A percentile compares a stretch with the other conserved stretches of the same genome.
phyloP scores from a whole-genome alignment of 2,888 invertebrate species.

The Itoplectis maculator region DNA sequence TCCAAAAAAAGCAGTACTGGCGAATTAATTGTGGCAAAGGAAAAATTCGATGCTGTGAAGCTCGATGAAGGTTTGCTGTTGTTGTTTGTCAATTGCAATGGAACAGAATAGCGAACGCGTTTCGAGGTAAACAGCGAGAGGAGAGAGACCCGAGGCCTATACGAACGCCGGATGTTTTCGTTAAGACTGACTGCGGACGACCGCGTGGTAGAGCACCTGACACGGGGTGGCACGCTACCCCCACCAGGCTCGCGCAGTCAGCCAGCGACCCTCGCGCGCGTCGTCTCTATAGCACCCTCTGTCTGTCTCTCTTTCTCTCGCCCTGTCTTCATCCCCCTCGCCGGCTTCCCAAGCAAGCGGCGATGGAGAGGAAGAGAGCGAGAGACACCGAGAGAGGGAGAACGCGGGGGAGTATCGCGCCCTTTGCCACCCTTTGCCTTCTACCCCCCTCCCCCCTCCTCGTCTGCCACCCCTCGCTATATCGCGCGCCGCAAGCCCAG shows the following conservation, averaged over 20 bases:
- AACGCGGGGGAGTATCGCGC: conserved; percentile 44
- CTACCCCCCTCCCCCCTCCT: too few relatives aligned
- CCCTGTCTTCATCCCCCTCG: conserved; percentile 28
- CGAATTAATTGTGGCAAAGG: background rate
- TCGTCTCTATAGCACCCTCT: too few relatives aligned
- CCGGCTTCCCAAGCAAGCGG: background rate
- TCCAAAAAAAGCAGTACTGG: too few relatives aligned
- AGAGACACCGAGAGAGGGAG: background rate
- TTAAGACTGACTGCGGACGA: conserved; percentile 77
- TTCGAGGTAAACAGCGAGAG: conserved; percentile 57
- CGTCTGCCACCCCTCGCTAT: background rate
- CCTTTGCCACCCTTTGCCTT: too few relatives aligned
- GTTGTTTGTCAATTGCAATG: background rate
- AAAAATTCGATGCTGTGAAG: background rate
- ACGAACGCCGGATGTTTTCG: conserved; percentile 77
- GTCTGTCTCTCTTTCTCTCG: too few relatives aligned
- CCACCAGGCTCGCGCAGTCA: conserved; percentile 70
- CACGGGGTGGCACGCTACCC: conserved; percentile 79
- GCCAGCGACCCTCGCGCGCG: conserved; percentile 57
- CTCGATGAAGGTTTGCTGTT: too few relatives aligned
- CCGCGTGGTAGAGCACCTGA: conserved; percentile 81
- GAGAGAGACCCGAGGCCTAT: conserved; percentile 61
- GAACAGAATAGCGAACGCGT: background rate
- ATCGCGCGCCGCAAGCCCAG: background rate
- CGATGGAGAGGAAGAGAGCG: conserved; percentile 10